phyloP scores from a whole-genome alignment of 1,140 invertebrate species.

The Neodiprion fabricii region DNA sequence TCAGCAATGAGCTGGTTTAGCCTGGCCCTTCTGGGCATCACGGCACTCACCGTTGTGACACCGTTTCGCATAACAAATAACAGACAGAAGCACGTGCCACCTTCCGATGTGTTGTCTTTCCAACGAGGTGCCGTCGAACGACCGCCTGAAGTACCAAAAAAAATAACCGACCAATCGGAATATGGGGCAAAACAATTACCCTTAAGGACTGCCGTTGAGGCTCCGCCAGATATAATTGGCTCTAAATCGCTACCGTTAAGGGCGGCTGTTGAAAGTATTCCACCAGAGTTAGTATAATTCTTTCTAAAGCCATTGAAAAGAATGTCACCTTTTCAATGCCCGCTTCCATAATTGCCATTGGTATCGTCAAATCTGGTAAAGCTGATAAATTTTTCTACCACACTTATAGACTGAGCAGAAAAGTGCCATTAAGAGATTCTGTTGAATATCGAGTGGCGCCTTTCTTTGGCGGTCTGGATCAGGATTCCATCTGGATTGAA shows the following conservation, averaged over 20 bases:
- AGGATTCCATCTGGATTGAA: slow-evolving; percentile 57
- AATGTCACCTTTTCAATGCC: background rate
- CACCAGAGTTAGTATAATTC: slow-evolving; percentile 39
- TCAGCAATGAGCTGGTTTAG: background rate
- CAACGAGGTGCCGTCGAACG: slow-evolving; percentile 66
- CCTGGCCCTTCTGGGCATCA: slow-evolving; percentile 34
- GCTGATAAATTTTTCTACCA: slow-evolving; percentile 23
- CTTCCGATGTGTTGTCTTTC: slow-evolving; percentile 49
- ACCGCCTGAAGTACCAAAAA: slow-evolving; percentile 41
- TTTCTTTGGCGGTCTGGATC: slow-evolving; percentile 41
- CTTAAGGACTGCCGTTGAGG: slow-evolving; percentile 63
- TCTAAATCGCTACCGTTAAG: slow-evolving; percentile 60
- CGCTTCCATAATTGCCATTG: background rate
- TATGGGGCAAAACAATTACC: slow-evolving; percentile 58
- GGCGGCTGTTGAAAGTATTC: slow-evolving; percentile 66
- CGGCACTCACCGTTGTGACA: slow-evolving; percentile 38
- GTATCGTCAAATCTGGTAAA: no score
- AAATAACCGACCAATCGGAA: slow-evolving; percentile 32
- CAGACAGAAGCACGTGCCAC: slow-evolving; percentile 30
- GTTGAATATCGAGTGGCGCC: slow-evolving; percentile 70
- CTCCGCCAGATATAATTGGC: slow-evolving; percentile 49
- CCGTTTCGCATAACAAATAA: slow-evolving; percentile 35
- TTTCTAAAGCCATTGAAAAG: slow-evolving; percentile 6
- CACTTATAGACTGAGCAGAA: slow-evolving; percentile 25
- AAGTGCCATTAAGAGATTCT: slow-evolving; percentile 68